These are phyloP conservation scores for Squalus acanthias DNA, from an alignment of 2,797 vertebrate species.

Conservation along the genomic window DNA sequence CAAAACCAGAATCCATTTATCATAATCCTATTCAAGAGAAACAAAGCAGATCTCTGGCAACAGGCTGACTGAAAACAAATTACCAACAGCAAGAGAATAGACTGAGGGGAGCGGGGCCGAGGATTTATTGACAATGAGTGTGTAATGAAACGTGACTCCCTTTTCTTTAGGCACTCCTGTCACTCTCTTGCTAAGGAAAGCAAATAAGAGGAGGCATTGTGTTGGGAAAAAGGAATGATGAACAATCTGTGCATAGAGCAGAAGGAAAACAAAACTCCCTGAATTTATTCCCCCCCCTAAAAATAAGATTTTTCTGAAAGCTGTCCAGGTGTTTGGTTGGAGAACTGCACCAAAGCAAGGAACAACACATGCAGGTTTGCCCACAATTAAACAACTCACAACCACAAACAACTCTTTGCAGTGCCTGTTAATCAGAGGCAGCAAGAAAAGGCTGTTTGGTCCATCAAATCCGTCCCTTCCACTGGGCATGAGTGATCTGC, in stretches of 20 bases:
- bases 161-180: slow-evolving; percentile 18
- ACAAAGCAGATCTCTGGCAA: slow-evolving; percentile 64
- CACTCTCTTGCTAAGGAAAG: slow-evolving; percentile 25
- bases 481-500: neutral
- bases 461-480: neutral
- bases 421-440: too few relatives aligned
- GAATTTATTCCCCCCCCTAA: neutral
- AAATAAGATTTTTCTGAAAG: neutral
- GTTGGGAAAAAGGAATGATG: neutral
- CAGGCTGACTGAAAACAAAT: slow-evolving; percentile 62
- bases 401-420: neutral
- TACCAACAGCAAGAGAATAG: slow-evolving; percentile 44
- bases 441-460: neutral
- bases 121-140: slow-evolving; percentile 35
- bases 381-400: too few relatives aligned
- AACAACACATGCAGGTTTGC: neutral
- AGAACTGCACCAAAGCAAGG: neutral
- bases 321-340: neutral
- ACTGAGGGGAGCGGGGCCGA: neutral
- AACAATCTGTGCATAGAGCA: neutral
- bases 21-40: slow-evolving; percentile 62
- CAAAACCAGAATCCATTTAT: slow-evolving; percentile 58
- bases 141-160: slow-evolving; percentile 34
- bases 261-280: neutral
- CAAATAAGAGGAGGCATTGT: slow-evolving; percentile 31